Conservation (phyloP, 2,888 invertebrate genomes). For the Drosophila subquinaria region DNA sequence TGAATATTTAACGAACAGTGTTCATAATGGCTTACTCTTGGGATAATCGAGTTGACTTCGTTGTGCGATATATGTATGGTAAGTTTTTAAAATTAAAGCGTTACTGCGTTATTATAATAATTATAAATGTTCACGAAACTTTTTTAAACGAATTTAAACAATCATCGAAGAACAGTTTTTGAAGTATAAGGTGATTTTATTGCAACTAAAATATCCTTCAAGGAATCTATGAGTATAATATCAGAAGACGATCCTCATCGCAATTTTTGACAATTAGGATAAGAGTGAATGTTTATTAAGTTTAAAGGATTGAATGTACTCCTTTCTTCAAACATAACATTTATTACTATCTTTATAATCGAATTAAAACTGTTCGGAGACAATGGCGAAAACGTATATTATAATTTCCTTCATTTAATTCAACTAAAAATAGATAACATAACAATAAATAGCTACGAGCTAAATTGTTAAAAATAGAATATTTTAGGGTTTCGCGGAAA, state of each 20-base stretch:
- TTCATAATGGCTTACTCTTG: constrained; percentile 91
- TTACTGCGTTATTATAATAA: constrained; percentile 1
- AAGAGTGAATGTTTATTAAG: neutral
- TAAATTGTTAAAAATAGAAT: constrained; percentile 42
- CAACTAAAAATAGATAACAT: constrained; percentile 28
- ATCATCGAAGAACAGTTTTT: neutral
- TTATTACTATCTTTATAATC: neutral
- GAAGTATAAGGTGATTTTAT: neutral
- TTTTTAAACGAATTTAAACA: neutral
- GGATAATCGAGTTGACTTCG: constrained; percentile 93
- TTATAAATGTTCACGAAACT: neutral
- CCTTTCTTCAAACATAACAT: neutral
- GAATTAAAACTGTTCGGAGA: neutral
- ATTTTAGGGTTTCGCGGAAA: constrained; percentile 37
- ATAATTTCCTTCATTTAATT: constrained; percentile 13
- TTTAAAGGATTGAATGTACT: neutral
- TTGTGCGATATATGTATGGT: constrained; percentile 93
- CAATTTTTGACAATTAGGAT: neutral
- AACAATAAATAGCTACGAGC: constrained; percentile 40
- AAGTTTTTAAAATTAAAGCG: constrained; percentile 77
- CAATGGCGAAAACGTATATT: neutral
- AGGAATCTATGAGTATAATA: neutral
- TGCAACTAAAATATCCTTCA: neutral
- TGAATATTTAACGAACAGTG: constrained; percentile 49
- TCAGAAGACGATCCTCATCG: neutral